These are phyloP conservation scores for Nasua narica DNA, from an alignment of 2,797 vertebrate species.

Conservation along the genomic window DNA sequence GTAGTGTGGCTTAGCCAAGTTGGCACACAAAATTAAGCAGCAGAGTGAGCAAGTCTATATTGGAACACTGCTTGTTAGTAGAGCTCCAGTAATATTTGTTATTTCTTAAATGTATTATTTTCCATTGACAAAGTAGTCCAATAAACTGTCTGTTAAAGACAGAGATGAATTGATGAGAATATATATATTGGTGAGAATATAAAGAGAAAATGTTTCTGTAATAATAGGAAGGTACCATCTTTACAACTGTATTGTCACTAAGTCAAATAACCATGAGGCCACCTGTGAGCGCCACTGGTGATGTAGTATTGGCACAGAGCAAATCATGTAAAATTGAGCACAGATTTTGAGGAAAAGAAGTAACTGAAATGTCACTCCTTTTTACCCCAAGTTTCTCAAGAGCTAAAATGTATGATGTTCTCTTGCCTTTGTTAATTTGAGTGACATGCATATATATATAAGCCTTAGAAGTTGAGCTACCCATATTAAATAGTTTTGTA, in stretches of 20 bases:
- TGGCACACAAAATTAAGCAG: not conserved
- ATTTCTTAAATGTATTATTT: not conserved
- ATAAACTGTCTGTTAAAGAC: not conserved
- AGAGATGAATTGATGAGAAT: not conserved
- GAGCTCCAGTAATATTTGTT: not conserved
- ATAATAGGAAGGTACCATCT: not conserved
- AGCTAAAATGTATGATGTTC: not conserved
- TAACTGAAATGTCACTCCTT: not conserved
- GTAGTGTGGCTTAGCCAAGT: too few relatives aligned
- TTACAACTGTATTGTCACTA: not conserved
- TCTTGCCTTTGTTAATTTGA: not conserved
- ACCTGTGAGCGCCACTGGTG: not conserved
- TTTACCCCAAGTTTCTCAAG: not conserved
- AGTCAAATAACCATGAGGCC: not conserved
- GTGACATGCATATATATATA: too few relatives aligned
- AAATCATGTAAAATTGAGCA: not conserved
- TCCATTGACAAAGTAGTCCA: not conserved
- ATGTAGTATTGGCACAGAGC: not conserved
- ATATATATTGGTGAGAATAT: not conserved
- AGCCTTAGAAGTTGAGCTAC: not conserved
- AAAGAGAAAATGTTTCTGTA: not conserved
- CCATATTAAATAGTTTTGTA: not conserved
- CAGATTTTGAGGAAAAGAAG: not conserved
- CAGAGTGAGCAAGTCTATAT: not conserved
- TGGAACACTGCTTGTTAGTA: not conserved